phyloP scores from a whole-genome alignment of 2,797 vertebrate species.

The Setipinna tenuifilis region DNA sequence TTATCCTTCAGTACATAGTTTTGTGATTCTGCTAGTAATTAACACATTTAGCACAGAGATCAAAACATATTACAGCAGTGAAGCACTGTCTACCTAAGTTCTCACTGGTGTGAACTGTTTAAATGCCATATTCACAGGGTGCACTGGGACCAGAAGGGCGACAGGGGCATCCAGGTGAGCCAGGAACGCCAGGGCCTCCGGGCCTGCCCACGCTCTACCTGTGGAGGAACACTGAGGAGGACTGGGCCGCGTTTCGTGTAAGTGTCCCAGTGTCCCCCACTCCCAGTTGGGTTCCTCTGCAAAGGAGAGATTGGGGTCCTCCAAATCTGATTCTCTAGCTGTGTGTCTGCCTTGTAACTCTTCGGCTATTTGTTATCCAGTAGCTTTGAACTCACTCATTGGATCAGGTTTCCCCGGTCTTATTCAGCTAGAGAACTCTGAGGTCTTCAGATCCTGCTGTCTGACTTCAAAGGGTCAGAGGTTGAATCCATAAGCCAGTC shows the following conservation, averaged over 20 bases:
- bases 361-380: constrained; percentile 48
- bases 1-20: background rate
- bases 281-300: no score
- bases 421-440: constrained; percentile 19
- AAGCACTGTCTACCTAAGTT: background rate
- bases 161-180: constrained; percentile 70
- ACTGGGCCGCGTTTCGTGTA: constrained; percentile 83
- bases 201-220: constrained; percentile 83
- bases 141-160: constrained; percentile 72
- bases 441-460: background rate
- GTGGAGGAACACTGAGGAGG: constrained; percentile 86
- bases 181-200: constrained; percentile 74
- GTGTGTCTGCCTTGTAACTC: constrained; percentile 22
- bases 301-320: constrained; percentile 23
- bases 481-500: constrained; percentile 1
- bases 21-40: background rate
- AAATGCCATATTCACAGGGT: constrained; percentile 68
- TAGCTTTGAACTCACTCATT: constrained; percentile 58
- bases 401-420: background rate
- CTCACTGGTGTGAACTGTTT: background rate
- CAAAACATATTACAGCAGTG: background rate
- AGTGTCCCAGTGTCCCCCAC: constrained; percentile 36
- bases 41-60: background rate
- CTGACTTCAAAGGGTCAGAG: constrained; percentile 25
- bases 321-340: background rate